Conservation (phyloP, 1,140 invertebrate species). For the Drosophila arizonae region DNA sequence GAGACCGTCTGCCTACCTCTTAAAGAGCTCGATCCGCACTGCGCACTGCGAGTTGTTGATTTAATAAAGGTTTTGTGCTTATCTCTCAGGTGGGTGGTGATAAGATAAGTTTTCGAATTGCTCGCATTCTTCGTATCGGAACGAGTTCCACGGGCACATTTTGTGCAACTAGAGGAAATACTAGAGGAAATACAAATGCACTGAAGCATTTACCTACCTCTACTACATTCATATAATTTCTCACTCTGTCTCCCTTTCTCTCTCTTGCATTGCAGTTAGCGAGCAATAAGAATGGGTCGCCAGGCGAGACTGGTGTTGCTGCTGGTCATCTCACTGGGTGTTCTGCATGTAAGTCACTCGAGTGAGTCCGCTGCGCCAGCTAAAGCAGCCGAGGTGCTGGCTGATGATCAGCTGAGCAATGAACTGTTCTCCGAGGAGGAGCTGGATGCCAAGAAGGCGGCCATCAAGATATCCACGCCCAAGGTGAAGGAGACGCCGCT, state of each 20-base stretch:
- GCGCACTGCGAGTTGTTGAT: conserved; percentile 39
- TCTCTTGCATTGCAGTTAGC: conserved; percentile 47
- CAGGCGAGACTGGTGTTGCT: conserved; percentile 79
- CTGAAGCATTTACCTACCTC: conserved; percentile 9
- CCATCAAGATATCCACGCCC: conserved; percentile 67
- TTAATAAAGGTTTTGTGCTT: conserved; percentile 63
- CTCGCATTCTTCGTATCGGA: conserved; percentile 25
- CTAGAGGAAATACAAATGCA: not conserved
- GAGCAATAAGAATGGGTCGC: conserved; percentile 64
- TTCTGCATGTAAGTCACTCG: conserved; percentile 57
- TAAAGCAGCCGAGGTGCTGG: conserved; percentile 19
- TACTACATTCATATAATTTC: not conserved
- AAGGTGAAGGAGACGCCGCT: conserved; percentile 47
- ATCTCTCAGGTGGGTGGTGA: conserved; percentile 54
- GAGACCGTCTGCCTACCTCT: not conserved
- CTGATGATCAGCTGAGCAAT: conserved; percentile 56
- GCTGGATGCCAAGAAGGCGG: conserved; percentile 10
- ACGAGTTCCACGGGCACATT: conserved; percentile 14
- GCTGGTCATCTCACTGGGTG: conserved; percentile 60
- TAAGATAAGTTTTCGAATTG: conserved; percentile 54
- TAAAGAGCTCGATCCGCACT: not conserved
- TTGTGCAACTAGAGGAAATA: not conserved
- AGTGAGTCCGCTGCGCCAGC: conserved; percentile 26
- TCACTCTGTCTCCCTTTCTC: too few relatives aligned
- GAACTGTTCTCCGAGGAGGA: conserved; percentile 59